A percentile compares a stretch with the other conserved stretches of the same genome.
phyloP scores from a whole-genome alignment of 2,888 invertebrate species.

The Rhaphigaster nebulosa region DNA sequence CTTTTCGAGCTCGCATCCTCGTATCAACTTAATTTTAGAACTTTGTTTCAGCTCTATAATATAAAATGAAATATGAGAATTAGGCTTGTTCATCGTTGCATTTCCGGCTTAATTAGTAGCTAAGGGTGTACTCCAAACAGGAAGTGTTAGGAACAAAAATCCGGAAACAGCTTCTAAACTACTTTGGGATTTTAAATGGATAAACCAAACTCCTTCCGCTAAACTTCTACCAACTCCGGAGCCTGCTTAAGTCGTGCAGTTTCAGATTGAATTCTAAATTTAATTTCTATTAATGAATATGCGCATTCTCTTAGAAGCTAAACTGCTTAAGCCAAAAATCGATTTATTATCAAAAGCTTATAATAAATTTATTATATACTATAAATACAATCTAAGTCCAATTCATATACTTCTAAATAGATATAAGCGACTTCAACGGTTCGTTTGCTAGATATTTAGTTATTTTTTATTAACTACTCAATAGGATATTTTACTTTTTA shows the following conservation, averaged over 20 bases:
- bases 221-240: not conserved
- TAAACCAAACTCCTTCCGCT: not conserved
- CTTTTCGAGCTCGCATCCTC: no score
- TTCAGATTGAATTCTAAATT: not conserved
- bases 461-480: no score
- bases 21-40: no score
- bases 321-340: not conserved
- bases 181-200: not conserved
- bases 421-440: no score
- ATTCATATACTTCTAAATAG: no score
- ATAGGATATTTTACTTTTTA: no score
- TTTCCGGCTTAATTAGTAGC: not conserved
- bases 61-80: no score
- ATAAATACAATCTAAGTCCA: not conserved
- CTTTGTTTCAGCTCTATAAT: no score
- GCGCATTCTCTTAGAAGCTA: not conserved
- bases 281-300: not conserved
- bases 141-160: not conserved
- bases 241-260: not conserved
- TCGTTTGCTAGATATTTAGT: no score
- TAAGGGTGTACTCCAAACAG: not conserved
- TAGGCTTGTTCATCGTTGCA: no score
- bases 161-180: constrained; percentile 3
- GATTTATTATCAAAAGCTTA: not conserved
- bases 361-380: no score